phyloP scores from a whole-genome alignment of 2,888 invertebrate species.

The Melipona bicolor region DNA sequence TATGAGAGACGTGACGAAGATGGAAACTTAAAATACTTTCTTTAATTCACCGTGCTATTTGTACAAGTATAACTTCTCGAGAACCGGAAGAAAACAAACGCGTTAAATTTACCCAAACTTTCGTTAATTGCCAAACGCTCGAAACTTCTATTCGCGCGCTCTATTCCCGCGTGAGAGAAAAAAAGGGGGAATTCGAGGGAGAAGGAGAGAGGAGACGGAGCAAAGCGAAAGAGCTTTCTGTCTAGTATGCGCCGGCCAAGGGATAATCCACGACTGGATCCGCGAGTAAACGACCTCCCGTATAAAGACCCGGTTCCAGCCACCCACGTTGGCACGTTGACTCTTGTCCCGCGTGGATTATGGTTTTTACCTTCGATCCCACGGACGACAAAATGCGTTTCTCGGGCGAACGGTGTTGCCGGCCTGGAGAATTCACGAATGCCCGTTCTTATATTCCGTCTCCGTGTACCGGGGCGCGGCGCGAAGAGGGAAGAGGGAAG shows the following conservation, averaged over 20 bases:
- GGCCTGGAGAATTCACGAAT: constrained; percentile 54
- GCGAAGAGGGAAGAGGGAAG: background rate
- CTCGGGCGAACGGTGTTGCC: constrained; percentile 39
- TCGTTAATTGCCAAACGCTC: background rate
- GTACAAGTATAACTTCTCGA: background rate
- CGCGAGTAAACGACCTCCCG: constrained; percentile 62
- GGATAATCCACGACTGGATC: constrained; percentile 62
- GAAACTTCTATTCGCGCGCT: background rate
- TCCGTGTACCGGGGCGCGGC: too few relatives aligned
- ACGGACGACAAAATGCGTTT: constrained; percentile 62
- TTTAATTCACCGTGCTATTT: background rate
- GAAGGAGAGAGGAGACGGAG: constrained; percentile 1
- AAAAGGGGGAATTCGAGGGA: background rate
- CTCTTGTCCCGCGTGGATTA: constrained; percentile 64
- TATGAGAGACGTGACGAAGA: background rate
- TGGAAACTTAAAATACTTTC: background rate
- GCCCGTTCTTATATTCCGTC: constrained; percentile 36
- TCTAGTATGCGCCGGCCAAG: constrained; percentile 33
- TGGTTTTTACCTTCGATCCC: constrained; percentile 66
- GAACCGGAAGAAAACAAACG: background rate
- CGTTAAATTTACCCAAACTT: background rate
- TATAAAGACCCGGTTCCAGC: constrained; percentile 53
- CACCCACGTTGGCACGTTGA: constrained; percentile 65
- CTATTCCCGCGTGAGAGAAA: background rate
- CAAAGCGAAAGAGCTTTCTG: constrained; percentile 28